A percentile compares a stretch with the other conserved stretches of the same genome.
Evolutionary conservation across 23 tunicate genomes (phyloP).

Genomic region (Styela clava): DNA sequence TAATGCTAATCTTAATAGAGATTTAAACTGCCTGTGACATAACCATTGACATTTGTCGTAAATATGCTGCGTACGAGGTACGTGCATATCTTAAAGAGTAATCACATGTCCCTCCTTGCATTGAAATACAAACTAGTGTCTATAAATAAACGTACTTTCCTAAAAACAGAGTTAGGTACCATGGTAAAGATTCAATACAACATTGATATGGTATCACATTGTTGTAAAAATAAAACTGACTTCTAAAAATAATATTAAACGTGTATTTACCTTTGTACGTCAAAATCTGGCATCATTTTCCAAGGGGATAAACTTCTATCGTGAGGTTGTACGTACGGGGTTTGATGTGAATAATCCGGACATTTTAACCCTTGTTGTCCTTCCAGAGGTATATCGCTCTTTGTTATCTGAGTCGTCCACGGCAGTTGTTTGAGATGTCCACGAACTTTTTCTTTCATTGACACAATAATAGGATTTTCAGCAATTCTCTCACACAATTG

Average conservation of each 20-base stretch:
- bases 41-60: too few relatives aligned
- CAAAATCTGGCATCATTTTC: conserved; percentile 14
- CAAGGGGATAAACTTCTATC: conserved; percentile 28
- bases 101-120: too few relatives aligned
- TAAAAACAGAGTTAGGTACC: too few relatives aligned
- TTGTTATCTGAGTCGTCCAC: conserved; percentile 8
- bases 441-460: conserved; percentile 21
- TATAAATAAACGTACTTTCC: too few relatives aligned
- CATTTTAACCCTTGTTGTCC: conserved; percentile 12
- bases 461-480: conserved; percentile 30
- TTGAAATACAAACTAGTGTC: too few relatives aligned
- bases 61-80: too few relatives aligned
- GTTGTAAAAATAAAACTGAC: background rate
- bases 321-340: background rate
- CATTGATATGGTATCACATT: too few relatives aligned
- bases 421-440: conserved; percentile 13
- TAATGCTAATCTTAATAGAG: too few relatives aligned
- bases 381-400: conserved; percentile 9
- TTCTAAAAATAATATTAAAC: conserved; percentile 1
- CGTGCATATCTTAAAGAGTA: too few relatives aligned
- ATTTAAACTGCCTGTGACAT: too few relatives aligned
- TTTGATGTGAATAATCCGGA: conserved; percentile 13
- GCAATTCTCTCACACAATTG: conserved; percentile 25
- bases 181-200: too few relatives aligned
- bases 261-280: conserved; percentile 8